These are phyloP conservation scores for Diploscapter pachys DNA, from an alignment of 1,140 invertebrate species.

Conservation along the genomic window DNA sequence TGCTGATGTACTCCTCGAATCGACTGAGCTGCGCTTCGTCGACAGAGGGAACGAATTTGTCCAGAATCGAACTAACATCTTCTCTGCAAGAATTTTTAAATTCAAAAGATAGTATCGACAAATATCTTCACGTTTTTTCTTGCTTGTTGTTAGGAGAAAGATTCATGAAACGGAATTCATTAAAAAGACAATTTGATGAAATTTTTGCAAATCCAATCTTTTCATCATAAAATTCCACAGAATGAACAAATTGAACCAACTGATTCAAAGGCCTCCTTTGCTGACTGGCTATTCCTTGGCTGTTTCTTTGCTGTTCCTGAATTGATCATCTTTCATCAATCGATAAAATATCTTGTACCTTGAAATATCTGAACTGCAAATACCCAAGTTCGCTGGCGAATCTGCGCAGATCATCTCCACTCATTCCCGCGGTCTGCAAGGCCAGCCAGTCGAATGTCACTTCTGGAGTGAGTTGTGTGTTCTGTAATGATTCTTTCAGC, in stretches of 20 bases:
- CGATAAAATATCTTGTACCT: background rate
- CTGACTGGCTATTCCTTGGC: no score
- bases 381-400: conserved; percentile 6
- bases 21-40: background rate
- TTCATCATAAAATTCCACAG: no score
- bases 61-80: conserved; percentile 2
- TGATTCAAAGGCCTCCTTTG: no score
- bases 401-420: conserved; percentile 10
- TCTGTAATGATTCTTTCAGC: background rate
- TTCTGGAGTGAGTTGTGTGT: background rate
- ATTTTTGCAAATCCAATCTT: background rate
- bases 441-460: conserved; percentile 1
- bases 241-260: no score
- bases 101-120: background rate
- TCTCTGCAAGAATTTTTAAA: background rate
- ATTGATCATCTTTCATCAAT: no score
- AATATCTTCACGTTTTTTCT: background rate
- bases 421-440: background rate
- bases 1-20: conserved; percentile 11
- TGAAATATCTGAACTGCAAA: conserved; percentile 11
- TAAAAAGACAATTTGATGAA: background rate
- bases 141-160: conserved; percentile 1
- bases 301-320: no score
- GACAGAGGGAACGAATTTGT: conserved; percentile 8
- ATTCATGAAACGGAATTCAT: background rate